phyloP scores from a whole-genome alignment of 2,797 vertebrate genomes.

The Cirrhinus molitorella region DNA sequence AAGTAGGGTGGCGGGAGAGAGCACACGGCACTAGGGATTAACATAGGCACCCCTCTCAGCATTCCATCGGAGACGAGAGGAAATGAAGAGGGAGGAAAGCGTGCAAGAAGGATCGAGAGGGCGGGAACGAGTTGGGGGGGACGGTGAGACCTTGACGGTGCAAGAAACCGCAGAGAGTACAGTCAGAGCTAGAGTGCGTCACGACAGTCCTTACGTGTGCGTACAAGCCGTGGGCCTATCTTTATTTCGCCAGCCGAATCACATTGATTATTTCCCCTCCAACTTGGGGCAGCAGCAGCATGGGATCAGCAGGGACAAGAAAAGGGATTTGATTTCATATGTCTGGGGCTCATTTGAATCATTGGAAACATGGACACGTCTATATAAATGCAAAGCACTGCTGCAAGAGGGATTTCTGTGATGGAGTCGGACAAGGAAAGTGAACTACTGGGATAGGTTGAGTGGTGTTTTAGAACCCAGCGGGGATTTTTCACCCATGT shows the following conservation, averaged over 20 bases:
- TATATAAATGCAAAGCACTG: conserved; percentile 44
- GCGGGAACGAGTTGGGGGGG: background rate
- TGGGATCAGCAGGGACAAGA: conserved; percentile 58
- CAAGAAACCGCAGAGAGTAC: background rate
- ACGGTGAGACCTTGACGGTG: background rate
- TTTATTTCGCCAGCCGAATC: conserved; percentile 62
- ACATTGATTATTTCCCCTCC: conserved; percentile 66
- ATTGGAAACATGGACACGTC: conserved; percentile 29
- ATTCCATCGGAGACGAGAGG: conserved; percentile 20
- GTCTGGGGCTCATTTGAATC: conserved; percentile 50
- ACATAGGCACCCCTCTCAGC: conserved; percentile 50
- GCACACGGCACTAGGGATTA: conserved; percentile 55
- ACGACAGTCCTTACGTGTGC: background rate
- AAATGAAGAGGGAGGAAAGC: conserved; percentile 41
- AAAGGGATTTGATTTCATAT: conserved; percentile 59
- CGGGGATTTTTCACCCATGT: conserved; percentile 44
- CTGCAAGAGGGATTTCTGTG: conserved; percentile 42
- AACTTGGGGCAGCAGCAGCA: conserved; percentile 51
- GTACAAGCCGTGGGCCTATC: conserved; percentile 39
- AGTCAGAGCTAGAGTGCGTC: conserved; percentile 11
- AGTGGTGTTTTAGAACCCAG: conserved; percentile 40
- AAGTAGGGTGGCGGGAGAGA: conserved; percentile 65
- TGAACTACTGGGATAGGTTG: conserved; percentile 30
- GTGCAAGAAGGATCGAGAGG: conserved; percentile 15
- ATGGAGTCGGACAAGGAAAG: conserved; percentile 26